Evolutionary conservation across 2,888 invertebrate species (phyloP), one percentile per base, ranked within the genome.

Genomic region (Watsonalla cultraria): DNA sequence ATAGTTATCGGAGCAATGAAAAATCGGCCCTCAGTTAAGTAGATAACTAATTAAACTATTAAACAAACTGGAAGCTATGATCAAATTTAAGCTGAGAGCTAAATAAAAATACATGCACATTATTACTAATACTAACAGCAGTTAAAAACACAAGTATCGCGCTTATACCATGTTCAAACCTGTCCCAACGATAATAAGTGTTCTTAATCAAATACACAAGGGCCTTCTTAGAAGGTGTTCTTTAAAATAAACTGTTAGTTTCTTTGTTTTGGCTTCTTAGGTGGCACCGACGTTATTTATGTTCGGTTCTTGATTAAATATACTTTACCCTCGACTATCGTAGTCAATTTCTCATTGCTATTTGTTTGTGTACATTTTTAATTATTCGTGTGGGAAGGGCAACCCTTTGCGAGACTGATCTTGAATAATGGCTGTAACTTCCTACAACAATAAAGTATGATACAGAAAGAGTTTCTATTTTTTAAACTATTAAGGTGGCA

Each of bases 211-310:
- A 82, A 83, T 70, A 76, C 62, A 75, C 74, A 73, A 74, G 72
- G 70, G 77, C 68, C 67, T 86, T 87, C 82, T 68, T 42, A 81
- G 86, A 85, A 85, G 72, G 68, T 69, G 66, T 60, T 60, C 71
- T 74, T 70, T 60, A 72, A 80, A 77, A 80, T 82, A 83, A 82
- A 80, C 80, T 70, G 69, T 73, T 64, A 56, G 65, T 64, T 58
- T 73, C 74, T 78, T 86, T 86, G 83, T 86, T 86, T 88, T 80
- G 77, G 73, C 86, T 85, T 82, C 84, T 79, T 79, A 74, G 82
- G 84, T 84, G 84, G 84, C 76, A 68, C 60, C 70, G 71, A 62
- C 57, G 66, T 64, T 69, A 72, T 76, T 75, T 70, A 71, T 69
- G 66, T 65, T 69, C 64, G 66, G 61, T 70, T 72, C 73, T 74